A percentile compares a stretch with the other conserved stretches of the same genome.
phyloP scores from a whole-genome alignment of 2,888 invertebrate genomes.

The Cremastinae sp. region DNA sequence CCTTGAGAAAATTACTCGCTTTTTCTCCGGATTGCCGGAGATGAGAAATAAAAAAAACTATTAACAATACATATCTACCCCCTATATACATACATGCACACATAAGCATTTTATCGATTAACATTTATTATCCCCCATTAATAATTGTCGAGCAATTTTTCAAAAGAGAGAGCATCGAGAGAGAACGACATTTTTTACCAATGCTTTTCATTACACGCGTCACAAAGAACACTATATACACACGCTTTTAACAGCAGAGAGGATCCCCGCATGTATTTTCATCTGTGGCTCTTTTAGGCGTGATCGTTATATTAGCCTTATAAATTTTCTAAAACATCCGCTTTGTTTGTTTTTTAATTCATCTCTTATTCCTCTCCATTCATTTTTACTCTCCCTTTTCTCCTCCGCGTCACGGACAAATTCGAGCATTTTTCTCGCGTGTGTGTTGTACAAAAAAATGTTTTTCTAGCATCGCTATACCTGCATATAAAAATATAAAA shows the following conservation, averaged over 20 bases:
- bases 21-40: not conserved
- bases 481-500: conserved; percentile 29
- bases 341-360: conserved; percentile 17
- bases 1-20: too few species aligned
- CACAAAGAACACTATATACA: not conserved
- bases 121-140: too few species aligned
- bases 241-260: not conserved
- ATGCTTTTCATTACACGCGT: not conserved
- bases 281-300: not conserved
- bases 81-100: too few species aligned
- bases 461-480: conserved; percentile 17
- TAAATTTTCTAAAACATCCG: conserved; percentile 9
- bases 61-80: too few species aligned
- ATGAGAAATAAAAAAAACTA: conserved; percentile 2
- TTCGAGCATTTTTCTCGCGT: conserved; percentile 22
- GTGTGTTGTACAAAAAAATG: not conserved
- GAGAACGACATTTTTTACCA: too few species aligned
- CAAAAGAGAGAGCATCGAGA: too few species aligned
- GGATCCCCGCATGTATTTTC: not conserved
- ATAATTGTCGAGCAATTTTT: too few species aligned
- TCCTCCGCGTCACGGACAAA: conserved; percentile 10
- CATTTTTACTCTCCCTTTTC: conserved; percentile 9
- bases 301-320: conserved; percentile 15
- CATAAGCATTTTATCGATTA: too few species aligned
- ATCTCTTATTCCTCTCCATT: not conserved